phyloP scores from a whole-genome alignment of 2,797 vertebrate species.

The Eremophila alpestris region DNA sequence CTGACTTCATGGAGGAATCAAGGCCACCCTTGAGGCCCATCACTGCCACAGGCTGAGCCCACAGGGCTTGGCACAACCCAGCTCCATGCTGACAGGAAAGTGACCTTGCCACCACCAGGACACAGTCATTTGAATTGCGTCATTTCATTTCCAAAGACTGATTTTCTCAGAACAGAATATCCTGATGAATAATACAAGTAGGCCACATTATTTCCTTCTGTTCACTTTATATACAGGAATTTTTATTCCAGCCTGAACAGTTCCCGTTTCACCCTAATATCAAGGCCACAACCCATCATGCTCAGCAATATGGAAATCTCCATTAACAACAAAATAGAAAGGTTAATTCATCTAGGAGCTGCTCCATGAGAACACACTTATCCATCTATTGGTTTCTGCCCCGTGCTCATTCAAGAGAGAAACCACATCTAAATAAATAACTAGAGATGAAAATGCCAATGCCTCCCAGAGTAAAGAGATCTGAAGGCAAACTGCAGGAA shows the following conservation, averaged over 20 bases:
- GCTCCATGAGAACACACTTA: not conserved
- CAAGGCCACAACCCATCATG: not conserved
- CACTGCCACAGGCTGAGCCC: not conserved
- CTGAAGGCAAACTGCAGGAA: not conserved
- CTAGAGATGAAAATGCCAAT: not conserved
- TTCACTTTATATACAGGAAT: not conserved
- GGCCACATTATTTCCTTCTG: not conserved
- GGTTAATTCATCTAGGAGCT: not conserved
- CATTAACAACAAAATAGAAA: not conserved
- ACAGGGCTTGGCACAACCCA: fast-evolving
- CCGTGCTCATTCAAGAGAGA: not conserved
- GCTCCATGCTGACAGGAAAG: not conserved
- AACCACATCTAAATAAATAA: not conserved
- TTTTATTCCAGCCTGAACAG: not conserved
- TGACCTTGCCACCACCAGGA: not conserved
- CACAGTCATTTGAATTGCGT: not conserved
- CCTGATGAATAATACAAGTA: not conserved
- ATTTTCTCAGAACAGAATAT: not conserved
- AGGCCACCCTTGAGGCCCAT: not conserved
- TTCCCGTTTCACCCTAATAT: not conserved
- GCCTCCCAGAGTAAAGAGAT: not conserved
- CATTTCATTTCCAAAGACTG: not conserved
- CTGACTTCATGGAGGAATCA: fast-evolving
- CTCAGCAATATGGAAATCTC: not conserved
- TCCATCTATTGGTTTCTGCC: not conserved